phyloP scores from a whole-genome alignment of 1,140 invertebrate genomes.

The Hylaeus volcanicus region DNA sequence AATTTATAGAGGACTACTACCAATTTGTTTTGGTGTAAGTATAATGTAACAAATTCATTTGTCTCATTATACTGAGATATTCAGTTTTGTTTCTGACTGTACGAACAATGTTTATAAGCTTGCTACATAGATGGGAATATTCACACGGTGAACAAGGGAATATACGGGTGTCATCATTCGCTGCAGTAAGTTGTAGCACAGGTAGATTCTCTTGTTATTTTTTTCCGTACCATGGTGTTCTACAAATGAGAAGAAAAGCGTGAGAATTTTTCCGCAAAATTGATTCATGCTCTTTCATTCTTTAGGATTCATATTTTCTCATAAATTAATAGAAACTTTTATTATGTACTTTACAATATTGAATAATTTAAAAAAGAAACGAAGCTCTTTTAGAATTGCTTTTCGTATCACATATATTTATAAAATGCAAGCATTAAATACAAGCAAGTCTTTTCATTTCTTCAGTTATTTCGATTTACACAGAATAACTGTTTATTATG shows the following conservation, averaged over 20 bases:
- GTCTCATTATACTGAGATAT: too few species aligned
- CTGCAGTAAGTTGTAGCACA: neutral
- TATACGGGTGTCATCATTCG: neutral
- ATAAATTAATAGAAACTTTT: neutral
- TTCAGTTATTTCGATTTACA: too few species aligned
- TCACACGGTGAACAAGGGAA: neutral
- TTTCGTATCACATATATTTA: too few species aligned
- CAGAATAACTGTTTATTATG: too few species aligned
- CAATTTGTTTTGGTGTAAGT: too few species aligned
- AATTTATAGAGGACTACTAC: too few species aligned
- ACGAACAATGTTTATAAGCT: neutral
- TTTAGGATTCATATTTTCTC: neutral
- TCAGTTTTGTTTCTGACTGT: neutral
- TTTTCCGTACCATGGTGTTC: neutral
- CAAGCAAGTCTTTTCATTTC: too few species aligned
- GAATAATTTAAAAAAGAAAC: too few species aligned
- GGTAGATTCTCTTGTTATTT: neutral
- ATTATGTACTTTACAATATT: too few species aligned
- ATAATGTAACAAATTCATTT: too few species aligned
- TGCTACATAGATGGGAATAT: neutral
- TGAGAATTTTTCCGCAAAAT: neutral
- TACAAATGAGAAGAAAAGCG: neutral
- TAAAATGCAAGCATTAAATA: too few species aligned
- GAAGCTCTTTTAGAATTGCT: too few species aligned
- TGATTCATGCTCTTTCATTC: neutral